phyloP scores from a whole-genome alignment of 1,140 invertebrate species.

The Camponotus pennsylvanicus region DNA sequence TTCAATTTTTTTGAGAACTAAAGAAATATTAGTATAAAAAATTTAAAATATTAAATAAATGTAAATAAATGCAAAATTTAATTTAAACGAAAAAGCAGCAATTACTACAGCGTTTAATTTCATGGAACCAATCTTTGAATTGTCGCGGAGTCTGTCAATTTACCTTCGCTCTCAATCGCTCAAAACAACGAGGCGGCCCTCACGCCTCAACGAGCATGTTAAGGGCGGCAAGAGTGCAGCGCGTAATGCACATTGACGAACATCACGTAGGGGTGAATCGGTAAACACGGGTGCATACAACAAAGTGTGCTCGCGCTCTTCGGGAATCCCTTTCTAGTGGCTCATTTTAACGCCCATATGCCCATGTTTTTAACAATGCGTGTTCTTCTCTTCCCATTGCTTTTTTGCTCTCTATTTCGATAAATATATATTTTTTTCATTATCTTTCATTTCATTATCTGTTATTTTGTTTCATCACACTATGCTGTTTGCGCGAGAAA shows the following conservation, averaged over 20 bases:
- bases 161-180: constrained; percentile 74
- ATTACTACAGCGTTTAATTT: constrained; percentile 24
- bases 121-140: constrained; percentile 46
- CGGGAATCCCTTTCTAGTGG: constrained; percentile 61
- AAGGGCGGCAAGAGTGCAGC: constrained; percentile 69
- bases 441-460: neutral
- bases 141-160: constrained; percentile 68
- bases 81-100: neutral
- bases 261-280: constrained; percentile 50
- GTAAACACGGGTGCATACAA: constrained; percentile 62
- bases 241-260: constrained; percentile 69
- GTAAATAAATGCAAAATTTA: neutral
- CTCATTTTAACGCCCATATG: constrained; percentile 78
- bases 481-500: constrained; percentile 21
- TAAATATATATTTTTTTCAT: neutral
- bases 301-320: constrained; percentile 44
- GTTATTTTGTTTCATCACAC: constrained; percentile 54
- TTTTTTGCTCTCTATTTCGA: neutral
- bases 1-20: neutral
- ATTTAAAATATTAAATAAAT: neutral
- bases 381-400: constrained; percentile 22
- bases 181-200: constrained; percentile 65
- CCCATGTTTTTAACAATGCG: constrained; percentile 72
- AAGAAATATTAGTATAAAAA: neutral
- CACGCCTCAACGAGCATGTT: constrained; percentile 65